Evolutionary conservation across 2,113 vertebrate species (phyloP).

Genomic region (Pungitius pungitius): DNA sequence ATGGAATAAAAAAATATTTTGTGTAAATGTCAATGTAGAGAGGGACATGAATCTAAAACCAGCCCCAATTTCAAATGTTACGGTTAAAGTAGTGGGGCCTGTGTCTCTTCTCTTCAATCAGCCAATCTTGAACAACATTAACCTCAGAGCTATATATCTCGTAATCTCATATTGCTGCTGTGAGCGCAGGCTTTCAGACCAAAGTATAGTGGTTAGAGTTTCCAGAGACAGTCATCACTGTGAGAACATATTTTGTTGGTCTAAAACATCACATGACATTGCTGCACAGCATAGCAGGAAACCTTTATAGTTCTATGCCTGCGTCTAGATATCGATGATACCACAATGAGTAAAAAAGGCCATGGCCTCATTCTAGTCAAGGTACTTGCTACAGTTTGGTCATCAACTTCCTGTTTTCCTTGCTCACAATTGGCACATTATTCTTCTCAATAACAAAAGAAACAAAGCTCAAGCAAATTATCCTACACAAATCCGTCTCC

Average conservation of each 20-base stretch:
- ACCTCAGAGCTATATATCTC: neutral
- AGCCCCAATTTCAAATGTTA: neutral
- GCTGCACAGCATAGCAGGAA: neutral
- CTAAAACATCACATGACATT: slow-evolving; percentile 13
- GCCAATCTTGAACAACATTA: neutral
- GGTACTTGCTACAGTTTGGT: slow-evolving; percentile 19
- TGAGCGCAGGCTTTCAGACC: neutral
- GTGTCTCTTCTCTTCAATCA: neutral
- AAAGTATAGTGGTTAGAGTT: neutral
- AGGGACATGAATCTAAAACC: neutral
- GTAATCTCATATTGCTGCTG: neutral
- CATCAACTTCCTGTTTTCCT: slow-evolving; percentile 24
- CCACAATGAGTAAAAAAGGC: neutral
- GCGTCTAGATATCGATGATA: neutral
- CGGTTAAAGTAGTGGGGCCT: neutral
- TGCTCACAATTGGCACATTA: slow-evolving; percentile 13
- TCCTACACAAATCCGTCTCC: neutral
- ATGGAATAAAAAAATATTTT: neutral
- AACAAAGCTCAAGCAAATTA: neutral
- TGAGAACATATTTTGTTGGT: slow-evolving; percentile 12
- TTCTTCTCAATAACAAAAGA: neutral
- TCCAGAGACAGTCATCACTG: neutral
- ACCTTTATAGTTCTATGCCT: slow-evolving; percentile 1
- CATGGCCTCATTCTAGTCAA: neutral
- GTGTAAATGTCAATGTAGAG: neutral